Percentiles rank a stretch among this genome's conserved stretches.
Conservation (phyloP, 2,888 invertebrate genomes). For the Platycnemis pennipes region DNA sequence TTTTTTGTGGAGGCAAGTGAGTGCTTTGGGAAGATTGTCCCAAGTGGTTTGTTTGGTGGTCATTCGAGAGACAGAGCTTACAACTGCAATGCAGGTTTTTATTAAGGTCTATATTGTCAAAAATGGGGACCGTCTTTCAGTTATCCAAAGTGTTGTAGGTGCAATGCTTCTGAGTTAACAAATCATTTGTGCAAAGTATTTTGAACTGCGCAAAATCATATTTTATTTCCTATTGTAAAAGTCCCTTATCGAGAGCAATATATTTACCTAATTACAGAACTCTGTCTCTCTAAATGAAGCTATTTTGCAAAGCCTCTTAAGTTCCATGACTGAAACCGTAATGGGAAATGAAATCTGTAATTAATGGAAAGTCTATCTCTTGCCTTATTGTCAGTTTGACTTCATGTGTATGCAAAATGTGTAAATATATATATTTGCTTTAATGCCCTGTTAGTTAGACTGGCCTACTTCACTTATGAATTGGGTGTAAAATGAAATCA, state of each 20-base stretch:
- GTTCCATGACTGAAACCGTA: slow-evolving; percentile 68
- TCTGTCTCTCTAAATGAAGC: slow-evolving; percentile 58
- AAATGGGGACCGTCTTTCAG: neutral
- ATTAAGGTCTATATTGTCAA: neutral
- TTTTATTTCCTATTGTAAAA: neutral
- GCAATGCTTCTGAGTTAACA: slow-evolving; percentile 15
- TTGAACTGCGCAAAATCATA: slow-evolving; percentile 16
- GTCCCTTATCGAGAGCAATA: slow-evolving; percentile 15
- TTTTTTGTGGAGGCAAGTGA: slow-evolving; percentile 55
- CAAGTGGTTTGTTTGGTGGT: slow-evolving; percentile 18
- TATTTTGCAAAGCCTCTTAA: slow-evolving; percentile 40
- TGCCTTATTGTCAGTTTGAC: slow-evolving; percentile 68
- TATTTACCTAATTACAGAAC: neutral
- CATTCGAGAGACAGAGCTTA: neutral
- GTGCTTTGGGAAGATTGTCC: slow-evolving; percentile 52
- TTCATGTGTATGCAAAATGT: slow-evolving; percentile 64
- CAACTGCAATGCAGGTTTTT: too few species aligned
- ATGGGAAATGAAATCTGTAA: slow-evolving; percentile 64
- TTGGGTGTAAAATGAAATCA: slow-evolving; percentile 49
- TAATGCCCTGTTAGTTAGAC: slow-evolving; percentile 65
- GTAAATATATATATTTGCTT: slow-evolving; percentile 56
- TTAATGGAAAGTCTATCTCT: slow-evolving; percentile 60
- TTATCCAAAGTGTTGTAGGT: neutral
- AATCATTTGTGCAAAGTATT: neutral
- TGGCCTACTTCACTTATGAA: slow-evolving; percentile 60